These are phyloP conservation scores for Oryzias woworae DNA, from an alignment of 2,113 vertebrate genomes.

Conservation along the genomic window DNA sequence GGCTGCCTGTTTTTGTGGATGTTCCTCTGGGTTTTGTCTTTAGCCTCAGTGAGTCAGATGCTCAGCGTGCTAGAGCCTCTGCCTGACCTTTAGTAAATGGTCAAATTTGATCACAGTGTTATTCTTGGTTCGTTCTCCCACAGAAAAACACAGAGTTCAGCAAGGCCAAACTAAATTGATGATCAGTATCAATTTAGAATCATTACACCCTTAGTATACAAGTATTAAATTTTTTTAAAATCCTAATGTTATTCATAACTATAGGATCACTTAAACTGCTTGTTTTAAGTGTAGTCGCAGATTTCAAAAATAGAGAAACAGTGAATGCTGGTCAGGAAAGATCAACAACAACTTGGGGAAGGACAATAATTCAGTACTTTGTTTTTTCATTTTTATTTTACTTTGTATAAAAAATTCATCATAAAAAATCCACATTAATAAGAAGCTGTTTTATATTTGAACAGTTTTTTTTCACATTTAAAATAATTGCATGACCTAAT, in stretches of 20 bases:
- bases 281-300: too few relatives aligned
- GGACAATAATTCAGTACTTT: not conserved
- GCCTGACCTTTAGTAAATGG: slow-evolving; percentile 50
- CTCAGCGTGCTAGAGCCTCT: not conserved
- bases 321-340: not conserved
- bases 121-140: slow-evolving; percentile 33
- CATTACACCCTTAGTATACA: too few relatives aligned
- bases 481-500: too few relatives aligned
- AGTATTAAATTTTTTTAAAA: too few relatives aligned
- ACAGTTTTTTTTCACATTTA: too few relatives aligned
- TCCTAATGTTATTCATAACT: too few relatives aligned
- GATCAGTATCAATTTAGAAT: too few relatives aligned
- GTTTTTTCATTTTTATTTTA: not conserved
- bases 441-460: too few relatives aligned
- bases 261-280: too few relatives aligned
- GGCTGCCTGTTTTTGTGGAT: not conserved
- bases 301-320: too few relatives aligned
- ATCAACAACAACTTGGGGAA: slow-evolving; percentile 3
- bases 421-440: too few relatives aligned
- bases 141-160: slow-evolving; percentile 8
- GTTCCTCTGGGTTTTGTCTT: slow-evolving; percentile 20
- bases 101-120: slow-evolving; percentile 41
- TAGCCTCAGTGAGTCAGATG: slow-evolving; percentile 29
- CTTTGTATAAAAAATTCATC: not conserved
- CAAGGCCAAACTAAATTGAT: slow-evolving; percentile 1